Base-by-base conservation (phyloP, 2,113 vertebrate species). In the Plotosus lineatus region DNA sequence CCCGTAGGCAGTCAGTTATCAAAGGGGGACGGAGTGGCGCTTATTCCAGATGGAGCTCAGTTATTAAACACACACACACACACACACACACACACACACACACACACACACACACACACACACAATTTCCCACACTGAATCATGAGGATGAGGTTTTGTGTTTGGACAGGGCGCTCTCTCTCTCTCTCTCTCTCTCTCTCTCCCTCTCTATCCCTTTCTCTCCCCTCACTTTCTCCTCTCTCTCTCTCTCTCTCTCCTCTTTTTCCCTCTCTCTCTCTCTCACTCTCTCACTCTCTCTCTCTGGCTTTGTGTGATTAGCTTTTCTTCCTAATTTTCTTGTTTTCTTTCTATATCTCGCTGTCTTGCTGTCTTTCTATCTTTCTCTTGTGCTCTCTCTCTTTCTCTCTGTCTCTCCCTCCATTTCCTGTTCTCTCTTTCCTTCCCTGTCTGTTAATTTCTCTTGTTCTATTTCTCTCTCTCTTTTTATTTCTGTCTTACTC, bases 41-140 rank as follows among this genome's bases (percentile, higher is more conserved):
- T 78, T 85, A 85, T 88, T 83, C 83, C 75, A 87, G 86, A 84
- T 82, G 71, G 68, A 84, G 73, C 84, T 81, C 80, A 87, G 87
- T 89, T 88, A 89, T 90, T 90, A 87, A 88, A 84, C 79, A 77
- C 84, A 77, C 77, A 79, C 84, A 87, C 86, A 71, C 66, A 75
- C 84, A 85, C 84, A 55, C 84, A 74, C 44, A 76, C 86, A 88
- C 85, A 85, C 84, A 85, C 72, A 56, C 73, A 75, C 50, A 73
- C 44, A 51, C 46, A 68, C 65, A 68, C 14, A 68, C 38, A 77
- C 83, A 86, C 84, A 56, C 63, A 79, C 83, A 84, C 84, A 48
- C 82, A 72, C 31, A 72, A 78, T 79, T 79, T 83, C 85, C 87
- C 83, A 86, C 79, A 83, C 86, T 42, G 71, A 85, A 82, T 86